phyloP scores from a whole-genome alignment of 2,888 invertebrate species.

The Tinea semifulvella region DNA sequence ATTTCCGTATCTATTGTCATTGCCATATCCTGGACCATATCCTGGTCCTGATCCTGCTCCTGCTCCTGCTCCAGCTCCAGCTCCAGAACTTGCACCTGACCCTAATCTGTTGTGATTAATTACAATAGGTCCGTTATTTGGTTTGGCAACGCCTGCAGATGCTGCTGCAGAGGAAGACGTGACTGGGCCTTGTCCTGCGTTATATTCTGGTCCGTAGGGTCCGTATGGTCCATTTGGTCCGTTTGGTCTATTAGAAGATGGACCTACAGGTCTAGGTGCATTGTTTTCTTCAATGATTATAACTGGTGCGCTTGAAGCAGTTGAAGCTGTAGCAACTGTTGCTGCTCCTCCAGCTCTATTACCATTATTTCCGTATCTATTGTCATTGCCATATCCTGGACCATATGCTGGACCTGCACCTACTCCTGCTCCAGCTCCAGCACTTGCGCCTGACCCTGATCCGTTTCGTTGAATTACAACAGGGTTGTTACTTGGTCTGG shows the following conservation, averaged over 20 bases:
- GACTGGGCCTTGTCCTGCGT: conserved; percentile 11
- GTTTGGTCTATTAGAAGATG: conserved; percentile 8
- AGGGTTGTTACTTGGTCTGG: conserved; percentile 15
- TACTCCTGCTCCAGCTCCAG: conserved; percentile 13
- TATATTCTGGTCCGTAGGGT: conserved; percentile 12
- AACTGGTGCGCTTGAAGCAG: conserved; percentile 7
- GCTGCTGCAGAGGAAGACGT: conserved; percentile 11
- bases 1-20: conserved; percentile 9
- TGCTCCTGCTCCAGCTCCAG: conserved; percentile 12
- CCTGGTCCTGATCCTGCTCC: conserved; percentile 15
- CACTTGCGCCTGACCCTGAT: conserved; percentile 8
- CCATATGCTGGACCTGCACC: conserved; percentile 5
- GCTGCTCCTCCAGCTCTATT: neutral
- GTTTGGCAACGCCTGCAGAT: conserved; percentile 5
- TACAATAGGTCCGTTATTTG: neutral
- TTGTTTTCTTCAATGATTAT: conserved; percentile 10
- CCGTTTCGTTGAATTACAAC: conserved; percentile 7
- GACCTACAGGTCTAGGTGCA: conserved; percentile 5
- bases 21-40: conserved; percentile 15
- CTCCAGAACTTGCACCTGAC: conserved; percentile 4
- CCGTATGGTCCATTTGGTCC: conserved; percentile 14
- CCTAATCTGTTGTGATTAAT: conserved; percentile 6
- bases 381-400: neutral
- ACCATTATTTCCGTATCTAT: neutral
- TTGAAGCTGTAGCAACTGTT: neutral